Percentiles rank a stretch among this genome's conserved stretches.
These are phyloP conservation scores for Trinorchestia longiramus DNA, from an alignment of 1,140 invertebrate species.

Conservation along the genomic window DNA sequence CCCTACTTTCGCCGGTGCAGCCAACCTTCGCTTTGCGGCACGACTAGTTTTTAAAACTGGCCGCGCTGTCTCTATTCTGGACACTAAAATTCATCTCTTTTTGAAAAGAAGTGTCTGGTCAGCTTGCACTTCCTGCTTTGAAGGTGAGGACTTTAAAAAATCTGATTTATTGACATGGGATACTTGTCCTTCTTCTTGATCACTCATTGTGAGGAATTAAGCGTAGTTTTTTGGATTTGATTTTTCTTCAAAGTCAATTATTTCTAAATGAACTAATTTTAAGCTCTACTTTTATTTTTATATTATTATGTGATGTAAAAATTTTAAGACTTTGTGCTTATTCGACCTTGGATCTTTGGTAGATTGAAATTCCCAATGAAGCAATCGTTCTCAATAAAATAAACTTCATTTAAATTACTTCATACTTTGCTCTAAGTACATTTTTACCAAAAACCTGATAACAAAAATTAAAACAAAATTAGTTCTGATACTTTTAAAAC, in stretches of 20 bases:
- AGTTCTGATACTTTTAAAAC: not conserved
- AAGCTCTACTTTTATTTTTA: not conserved
- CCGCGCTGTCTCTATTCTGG: not conserved
- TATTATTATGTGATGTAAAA: not conserved
- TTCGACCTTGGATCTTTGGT: not conserved
- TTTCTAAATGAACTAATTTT: not conserved
- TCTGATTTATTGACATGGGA: not conserved
- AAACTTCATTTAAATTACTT: not conserved
- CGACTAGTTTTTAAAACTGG: not conserved
- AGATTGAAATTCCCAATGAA: not conserved
- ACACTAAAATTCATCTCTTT: not conserved
- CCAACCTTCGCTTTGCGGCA: not conserved
- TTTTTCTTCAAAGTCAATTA: not conserved
- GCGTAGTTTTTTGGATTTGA: not conserved
- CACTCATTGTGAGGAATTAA: not conserved
- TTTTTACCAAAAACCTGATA: not conserved
- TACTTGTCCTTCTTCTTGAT: not conserved
- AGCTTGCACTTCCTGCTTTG: not conserved
- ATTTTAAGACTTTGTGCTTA: not conserved
- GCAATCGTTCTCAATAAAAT: not conserved
- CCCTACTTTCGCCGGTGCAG: conserved; percentile 1
- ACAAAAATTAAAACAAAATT: not conserved
- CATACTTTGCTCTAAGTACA: not conserved
- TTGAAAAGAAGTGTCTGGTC: not conserved
- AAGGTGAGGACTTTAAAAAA: not conserved